Percentiles rank a stretch among this genome's conserved stretches.
Evolutionary conservation across 2,888 invertebrate genomes (phyloP).

Genomic region (Xanthia togata): DNA sequence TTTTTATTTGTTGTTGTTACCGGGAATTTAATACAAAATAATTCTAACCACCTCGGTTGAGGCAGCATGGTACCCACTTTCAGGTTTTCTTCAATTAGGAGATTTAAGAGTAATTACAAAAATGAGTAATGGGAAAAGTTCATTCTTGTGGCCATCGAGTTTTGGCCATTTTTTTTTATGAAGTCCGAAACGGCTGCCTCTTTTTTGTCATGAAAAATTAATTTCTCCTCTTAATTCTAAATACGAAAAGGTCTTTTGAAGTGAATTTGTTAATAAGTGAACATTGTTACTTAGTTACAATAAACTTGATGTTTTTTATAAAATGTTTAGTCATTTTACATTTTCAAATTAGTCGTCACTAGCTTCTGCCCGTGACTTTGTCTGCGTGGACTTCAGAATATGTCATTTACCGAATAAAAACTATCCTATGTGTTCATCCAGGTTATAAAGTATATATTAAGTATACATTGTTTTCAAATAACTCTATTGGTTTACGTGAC

Average conservation of each 20-base stretch:
- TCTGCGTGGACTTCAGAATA: too few species aligned
- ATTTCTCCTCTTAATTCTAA: slow-evolving; percentile 73
- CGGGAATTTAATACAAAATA: slow-evolving; percentile 57
- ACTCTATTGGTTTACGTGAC: too few species aligned
- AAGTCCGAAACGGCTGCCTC: slow-evolving; percentile 79
- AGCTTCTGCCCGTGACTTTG: too few species aligned
- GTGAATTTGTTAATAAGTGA: slow-evolving; percentile 67
- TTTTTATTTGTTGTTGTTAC: slow-evolving; percentile 52
- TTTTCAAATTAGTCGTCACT: slow-evolving; percentile 38
- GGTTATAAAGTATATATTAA: too few species aligned
- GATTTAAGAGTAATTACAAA: slow-evolving; percentile 84
- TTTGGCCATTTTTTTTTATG: slow-evolving; percentile 82
- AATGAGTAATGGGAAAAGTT: slow-evolving; percentile 88
- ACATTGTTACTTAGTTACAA: slow-evolving; percentile 60
- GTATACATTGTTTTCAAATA: too few species aligned
- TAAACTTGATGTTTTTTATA: slow-evolving; percentile 34
- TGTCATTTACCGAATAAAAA: too few species aligned
- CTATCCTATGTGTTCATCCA: too few species aligned
- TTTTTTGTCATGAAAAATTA: slow-evolving; percentile 79
- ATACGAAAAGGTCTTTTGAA: slow-evolving; percentile 71
- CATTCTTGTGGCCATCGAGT: slow-evolving; percentile 79
- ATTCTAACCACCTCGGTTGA: slow-evolving; percentile 58
- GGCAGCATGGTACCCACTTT: slow-evolving; percentile 67
- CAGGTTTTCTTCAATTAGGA: slow-evolving; percentile 79
- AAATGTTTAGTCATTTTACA: slow-evolving; percentile 26